phyloP scores from a whole-genome alignment of 2,113 vertebrate species.

The Oxyura jamaicensis region DNA sequence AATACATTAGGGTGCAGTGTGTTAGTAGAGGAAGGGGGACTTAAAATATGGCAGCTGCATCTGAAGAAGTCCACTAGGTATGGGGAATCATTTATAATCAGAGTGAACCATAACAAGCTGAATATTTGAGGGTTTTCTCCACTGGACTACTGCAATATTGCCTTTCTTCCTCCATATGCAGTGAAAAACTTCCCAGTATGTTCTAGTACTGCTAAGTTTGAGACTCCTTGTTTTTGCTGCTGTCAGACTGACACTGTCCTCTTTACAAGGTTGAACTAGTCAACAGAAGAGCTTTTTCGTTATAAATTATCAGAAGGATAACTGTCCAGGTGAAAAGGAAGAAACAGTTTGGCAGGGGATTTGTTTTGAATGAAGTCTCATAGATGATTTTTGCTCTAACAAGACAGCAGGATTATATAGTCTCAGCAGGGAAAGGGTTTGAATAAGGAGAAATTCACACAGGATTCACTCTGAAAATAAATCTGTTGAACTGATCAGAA shows the following conservation, averaged over 20 bases:
- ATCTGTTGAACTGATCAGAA: constrained; percentile 52
- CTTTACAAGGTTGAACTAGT: constrained; percentile 11
- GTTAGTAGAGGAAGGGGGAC: background rate
- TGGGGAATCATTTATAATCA: background rate
- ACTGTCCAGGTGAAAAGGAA: constrained; percentile 43
- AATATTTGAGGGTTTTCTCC: background rate
- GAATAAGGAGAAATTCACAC: constrained; percentile 56
- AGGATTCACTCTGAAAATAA: constrained; percentile 66
- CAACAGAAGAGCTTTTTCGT: background rate
- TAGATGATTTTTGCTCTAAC: constrained; percentile 66
- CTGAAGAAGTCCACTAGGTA: background rate
- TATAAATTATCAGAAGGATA: constrained; percentile 2
- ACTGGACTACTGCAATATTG: background rate
- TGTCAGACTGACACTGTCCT: constrained; percentile 1
- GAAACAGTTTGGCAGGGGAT: constrained; percentile 14
- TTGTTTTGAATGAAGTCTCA: constrained; percentile 44
- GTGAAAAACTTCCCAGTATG: background rate
- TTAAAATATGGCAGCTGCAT: background rate
- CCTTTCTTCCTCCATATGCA: background rate
- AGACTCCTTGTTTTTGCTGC: background rate
- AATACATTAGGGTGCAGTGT: background rate
- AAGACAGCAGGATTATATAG: constrained; percentile 53
- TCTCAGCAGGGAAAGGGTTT: constrained; percentile 66
- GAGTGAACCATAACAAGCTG: background rate
- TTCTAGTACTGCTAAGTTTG: background rate